Conservation (phyloP, 2,113 vertebrate genomes). For the Heterochromis multidens region DNA sequence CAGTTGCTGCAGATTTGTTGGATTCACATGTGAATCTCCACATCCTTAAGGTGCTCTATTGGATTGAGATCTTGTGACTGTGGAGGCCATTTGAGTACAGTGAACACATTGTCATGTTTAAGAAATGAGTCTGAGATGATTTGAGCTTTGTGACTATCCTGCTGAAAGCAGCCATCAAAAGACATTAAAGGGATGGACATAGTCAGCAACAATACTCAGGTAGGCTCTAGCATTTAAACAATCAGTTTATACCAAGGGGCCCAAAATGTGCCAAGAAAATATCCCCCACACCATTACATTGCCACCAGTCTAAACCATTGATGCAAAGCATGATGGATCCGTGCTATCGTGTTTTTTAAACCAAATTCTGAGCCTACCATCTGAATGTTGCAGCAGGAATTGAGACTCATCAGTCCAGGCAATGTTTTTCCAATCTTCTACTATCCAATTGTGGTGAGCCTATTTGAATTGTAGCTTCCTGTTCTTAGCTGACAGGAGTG, state of each 20-base stretch:
- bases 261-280: too few species aligned
- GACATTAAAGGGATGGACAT: accelerated
- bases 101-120: not conserved
- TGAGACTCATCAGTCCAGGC: not conserved
- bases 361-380: too few species aligned
- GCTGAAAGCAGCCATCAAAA: not conserved
- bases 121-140: not conserved
- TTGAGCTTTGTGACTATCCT: not conserved
- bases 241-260: too few species aligned
- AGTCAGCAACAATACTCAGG: not conserved
- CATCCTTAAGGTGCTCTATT: not conserved
- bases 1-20: not conserved
- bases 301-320: too few species aligned
- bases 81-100: not conserved
- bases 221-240: not conserved
- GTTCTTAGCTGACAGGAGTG: not conserved
- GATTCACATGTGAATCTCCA: not conserved
- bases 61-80: not conserved
- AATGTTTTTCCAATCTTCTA: accelerated
- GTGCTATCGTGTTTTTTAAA: too few species aligned
- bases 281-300: too few species aligned
- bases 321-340: too few species aligned
- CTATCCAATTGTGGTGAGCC: not conserved
- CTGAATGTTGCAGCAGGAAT: not conserved
- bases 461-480: not conserved